Conservation (phyloP, 2,797 vertebrate genomes). For the Pseudomugil tenellus region DNA sequence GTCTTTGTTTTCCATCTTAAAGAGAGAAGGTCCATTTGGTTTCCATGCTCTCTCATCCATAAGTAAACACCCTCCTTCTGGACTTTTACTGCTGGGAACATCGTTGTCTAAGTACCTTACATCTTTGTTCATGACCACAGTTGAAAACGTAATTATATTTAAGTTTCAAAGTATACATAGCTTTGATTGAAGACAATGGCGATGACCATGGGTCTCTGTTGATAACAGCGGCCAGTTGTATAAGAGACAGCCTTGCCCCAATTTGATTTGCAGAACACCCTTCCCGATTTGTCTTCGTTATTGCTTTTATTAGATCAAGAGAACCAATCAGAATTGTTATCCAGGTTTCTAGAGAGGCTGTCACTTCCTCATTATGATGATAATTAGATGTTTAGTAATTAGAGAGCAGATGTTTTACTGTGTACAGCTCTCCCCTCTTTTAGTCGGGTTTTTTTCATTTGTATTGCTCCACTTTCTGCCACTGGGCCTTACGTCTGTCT, state of each 20-base stretch:
- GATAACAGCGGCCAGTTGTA: conserved; percentile 35
- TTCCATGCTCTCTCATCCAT: neutral
- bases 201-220: conserved; percentile 18
- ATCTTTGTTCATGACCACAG: neutral
- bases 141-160: neutral
- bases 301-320: conserved; percentile 67
- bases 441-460: conserved; percentile 23
- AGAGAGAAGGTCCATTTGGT: neutral
- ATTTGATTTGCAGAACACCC: conserved; percentile 65
- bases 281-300: conserved; percentile 66
- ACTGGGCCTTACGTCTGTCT: conserved; percentile 11
- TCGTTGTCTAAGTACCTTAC: neutral
- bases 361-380: conserved; percentile 78
- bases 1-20: neutral
- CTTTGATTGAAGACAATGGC: conserved; percentile 18
- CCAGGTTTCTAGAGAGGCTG: conserved; percentile 65
- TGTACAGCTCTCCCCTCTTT: conserved; percentile 25
- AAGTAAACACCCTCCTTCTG: neutral
- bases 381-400: conserved; percentile 81
- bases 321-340: conserved; percentile 55
- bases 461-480: conserved; percentile 13
- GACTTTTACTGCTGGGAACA: neutral
- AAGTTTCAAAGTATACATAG: conserved; percentile 1
- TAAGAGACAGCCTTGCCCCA: conserved; percentile 46
- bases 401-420: conserved; percentile 75